Conservation (phyloP, 2,797 vertebrate genomes). For the Columba guinea region DNA sequence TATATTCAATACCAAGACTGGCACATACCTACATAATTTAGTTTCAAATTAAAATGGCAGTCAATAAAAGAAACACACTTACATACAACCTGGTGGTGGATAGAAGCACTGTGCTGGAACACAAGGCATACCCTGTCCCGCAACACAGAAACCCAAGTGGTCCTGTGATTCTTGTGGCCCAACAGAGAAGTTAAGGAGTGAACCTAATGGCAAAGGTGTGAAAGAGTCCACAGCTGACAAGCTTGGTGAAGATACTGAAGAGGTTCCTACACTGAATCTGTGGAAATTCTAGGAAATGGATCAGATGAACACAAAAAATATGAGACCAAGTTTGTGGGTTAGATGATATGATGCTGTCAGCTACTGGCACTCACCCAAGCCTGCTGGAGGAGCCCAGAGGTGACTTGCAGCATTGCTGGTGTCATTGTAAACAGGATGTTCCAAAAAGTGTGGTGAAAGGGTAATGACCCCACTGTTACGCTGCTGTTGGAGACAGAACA, state of each 20-base stretch:
- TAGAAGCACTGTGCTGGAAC: not conserved
- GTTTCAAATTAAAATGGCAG: not conserved
- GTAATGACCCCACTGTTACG: not conserved
- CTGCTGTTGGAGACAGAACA: not conserved
- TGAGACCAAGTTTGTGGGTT: not conserved
- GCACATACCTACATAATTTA: not conserved
- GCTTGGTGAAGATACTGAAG: not conserved
- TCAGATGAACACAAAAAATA: not conserved
- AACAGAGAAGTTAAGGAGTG: not conserved
- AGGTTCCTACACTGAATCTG: not conserved
- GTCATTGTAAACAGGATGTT: not conserved
- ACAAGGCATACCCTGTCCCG: not conserved
- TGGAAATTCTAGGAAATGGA: not conserved
- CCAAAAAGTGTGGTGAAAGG: not conserved
- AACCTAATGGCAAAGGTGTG: not conserved
- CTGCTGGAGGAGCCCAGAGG: fast-evolving
- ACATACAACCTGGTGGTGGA: not conserved
- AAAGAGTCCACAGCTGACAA: not conserved
- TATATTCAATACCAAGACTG: not conserved
- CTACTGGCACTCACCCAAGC: not conserved
- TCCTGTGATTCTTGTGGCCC: not conserved
- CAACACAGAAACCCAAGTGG: not conserved
- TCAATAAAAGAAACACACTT: not conserved
- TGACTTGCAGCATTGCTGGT: not conserved
- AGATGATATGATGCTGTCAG: not conserved